phyloP scores from a whole-genome alignment of 2,113 vertebrate genomes.

The Acrocephalus arundinaceus region DNA sequence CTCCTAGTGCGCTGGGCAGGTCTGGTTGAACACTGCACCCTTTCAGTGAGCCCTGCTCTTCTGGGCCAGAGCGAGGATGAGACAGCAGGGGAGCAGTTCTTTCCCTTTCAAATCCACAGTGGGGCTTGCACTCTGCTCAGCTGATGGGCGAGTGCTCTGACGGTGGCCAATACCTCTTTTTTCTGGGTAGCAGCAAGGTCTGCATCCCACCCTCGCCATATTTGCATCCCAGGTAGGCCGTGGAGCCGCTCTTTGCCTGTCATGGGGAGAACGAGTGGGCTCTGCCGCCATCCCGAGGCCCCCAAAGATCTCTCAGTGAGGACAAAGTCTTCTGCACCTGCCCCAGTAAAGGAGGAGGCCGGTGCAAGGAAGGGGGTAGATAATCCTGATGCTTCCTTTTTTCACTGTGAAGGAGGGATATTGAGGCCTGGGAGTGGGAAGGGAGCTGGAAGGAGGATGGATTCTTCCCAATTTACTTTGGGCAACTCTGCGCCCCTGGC shows the following conservation, averaged over 20 bases:
- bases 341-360: neutral
- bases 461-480: neutral
- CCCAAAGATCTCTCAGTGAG: neutral
- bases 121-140: neutral
- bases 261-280: neutral
- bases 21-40: fast-evolving
- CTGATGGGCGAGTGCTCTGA: neutral
- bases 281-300: neutral
- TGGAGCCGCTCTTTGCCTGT: neutral
- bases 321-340: neutral
- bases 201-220: neutral
- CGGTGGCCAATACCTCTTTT: fast-evolving
- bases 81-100: neutral
- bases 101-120: neutral
- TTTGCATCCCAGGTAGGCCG: fast-evolving
- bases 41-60: neutral
- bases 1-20: neutral
- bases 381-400: neutral
- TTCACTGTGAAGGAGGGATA: neutral
- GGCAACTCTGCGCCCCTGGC: neutral
- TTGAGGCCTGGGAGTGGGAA: neutral
- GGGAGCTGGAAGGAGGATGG: neutral
- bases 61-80: neutral
- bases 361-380: neutral
- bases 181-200: neutral